Evolutionary conservation across 2,797 vertebrate genomes (phyloP).

Genomic region (Alosa sapidissima): DNA sequence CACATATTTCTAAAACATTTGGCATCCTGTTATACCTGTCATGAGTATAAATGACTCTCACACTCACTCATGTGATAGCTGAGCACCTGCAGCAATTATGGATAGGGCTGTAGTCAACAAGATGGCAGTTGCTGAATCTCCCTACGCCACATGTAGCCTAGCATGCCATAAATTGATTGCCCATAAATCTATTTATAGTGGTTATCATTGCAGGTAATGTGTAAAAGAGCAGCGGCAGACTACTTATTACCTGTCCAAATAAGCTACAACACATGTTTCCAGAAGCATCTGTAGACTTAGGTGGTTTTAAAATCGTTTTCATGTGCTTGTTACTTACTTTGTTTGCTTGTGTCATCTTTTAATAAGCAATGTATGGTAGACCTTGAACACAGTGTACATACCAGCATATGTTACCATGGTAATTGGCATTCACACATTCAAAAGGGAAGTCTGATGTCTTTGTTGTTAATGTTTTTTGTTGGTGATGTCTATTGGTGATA

Average conservation of each 20-base stretch:
- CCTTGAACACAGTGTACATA: not conserved
- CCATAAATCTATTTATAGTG: not conserved
- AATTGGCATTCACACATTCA: not conserved
- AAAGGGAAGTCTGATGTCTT: no score
- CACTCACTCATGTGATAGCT: not conserved
- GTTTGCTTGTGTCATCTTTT: not conserved
- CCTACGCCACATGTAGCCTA: not conserved
- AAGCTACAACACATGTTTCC: not conserved
- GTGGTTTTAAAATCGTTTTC: not conserved
- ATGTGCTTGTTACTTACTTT: not conserved
- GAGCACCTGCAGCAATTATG: constrained; percentile 12
- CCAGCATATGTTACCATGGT: not conserved
- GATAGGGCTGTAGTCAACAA: constrained; percentile 2
- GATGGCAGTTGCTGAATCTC: not conserved
- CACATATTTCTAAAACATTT: constrained; percentile 26
- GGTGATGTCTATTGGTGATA: not conserved
- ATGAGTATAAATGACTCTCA: constrained; percentile 10
- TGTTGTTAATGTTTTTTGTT: no score
- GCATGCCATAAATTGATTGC: not conserved
- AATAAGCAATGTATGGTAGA: not conserved
- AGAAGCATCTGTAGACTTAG: not conserved
- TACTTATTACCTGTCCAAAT: not conserved
- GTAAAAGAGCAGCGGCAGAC: not conserved
- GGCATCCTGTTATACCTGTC: constrained; percentile 10
- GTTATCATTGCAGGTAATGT: not conserved